phyloP scores from a whole-genome alignment of 1,140 invertebrate genomes.

The Prorops nasuta region DNA sequence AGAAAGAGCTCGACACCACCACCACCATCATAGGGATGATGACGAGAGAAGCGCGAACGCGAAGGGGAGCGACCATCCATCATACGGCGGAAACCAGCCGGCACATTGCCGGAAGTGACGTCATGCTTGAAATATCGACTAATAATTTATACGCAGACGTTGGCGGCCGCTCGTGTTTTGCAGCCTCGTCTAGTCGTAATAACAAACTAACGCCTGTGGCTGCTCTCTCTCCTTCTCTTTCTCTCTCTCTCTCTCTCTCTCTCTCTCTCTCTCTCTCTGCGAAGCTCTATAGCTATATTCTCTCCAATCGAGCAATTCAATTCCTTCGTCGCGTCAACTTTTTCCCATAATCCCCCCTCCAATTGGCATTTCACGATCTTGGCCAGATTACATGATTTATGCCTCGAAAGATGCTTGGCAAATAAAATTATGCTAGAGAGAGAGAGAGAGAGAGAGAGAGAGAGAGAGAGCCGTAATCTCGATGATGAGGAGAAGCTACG shows the following conservation, averaged over 20 bases:
- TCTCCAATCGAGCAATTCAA: no score
- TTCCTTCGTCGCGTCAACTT: no score
- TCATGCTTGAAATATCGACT: conserved; percentile 51
- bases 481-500: no score
- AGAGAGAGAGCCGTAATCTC: no score
- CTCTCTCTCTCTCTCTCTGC: not conserved
- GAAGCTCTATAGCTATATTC: no score
- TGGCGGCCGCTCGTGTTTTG: conserved; percentile 36
- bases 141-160: conserved; percentile 54
- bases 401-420: no score
- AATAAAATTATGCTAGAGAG: no score
- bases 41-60: conserved; percentile 5
- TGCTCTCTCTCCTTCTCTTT: not conserved
- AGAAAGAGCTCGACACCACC: conserved; percentile 31
- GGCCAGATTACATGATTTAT: no score
- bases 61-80: conserved; percentile 36
- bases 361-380: no score
- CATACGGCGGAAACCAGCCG: conserved; percentile 48
- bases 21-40: no score
- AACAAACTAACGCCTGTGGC: conserved; percentile 30
- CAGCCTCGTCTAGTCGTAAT: conserved; percentile 27
- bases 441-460: no score
- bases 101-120: conserved; percentile 54
- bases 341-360: no score
- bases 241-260: conserved; percentile 1